Evolutionary conservation across 2,797 vertebrate genomes (phyloP).

Genomic region (Micromesistius poutassou): DNA sequence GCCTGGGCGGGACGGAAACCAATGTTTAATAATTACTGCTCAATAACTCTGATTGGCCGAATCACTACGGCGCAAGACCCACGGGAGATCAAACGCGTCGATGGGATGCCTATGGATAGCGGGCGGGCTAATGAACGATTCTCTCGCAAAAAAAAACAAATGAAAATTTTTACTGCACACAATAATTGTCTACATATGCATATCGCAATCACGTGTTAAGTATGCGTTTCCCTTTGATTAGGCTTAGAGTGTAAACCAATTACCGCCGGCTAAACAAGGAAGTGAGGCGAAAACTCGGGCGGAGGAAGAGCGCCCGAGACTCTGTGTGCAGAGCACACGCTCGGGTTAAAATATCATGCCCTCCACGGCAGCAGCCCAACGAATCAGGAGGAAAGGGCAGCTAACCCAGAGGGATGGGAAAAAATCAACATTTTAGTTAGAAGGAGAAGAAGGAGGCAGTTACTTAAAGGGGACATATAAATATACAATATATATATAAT

Average conservation of each 20-base stretch:
- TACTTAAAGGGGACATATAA: too few relatives aligned
- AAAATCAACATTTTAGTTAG: background rate
- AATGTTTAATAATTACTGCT: conserved; percentile 32
- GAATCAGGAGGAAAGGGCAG: background rate
- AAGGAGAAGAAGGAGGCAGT: background rate
- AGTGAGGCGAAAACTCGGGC: background rate
- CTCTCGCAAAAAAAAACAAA: background rate
- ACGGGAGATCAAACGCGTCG: background rate
- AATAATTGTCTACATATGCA: background rate
- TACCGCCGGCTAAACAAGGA: conserved; percentile 1
- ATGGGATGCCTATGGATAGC: background rate
- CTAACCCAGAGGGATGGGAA: background rate
- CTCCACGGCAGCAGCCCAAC: background rate
- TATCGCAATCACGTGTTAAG: conserved; percentile 1
- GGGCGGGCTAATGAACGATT: background rate
- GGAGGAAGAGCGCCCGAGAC: background rate
- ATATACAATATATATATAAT: too few relatives aligned
- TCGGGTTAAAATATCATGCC: background rate
- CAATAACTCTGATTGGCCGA: conserved; percentile 29
- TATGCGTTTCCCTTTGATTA: background rate
- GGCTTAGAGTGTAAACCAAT: background rate
- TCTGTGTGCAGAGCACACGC: background rate
- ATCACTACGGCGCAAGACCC: conserved; percentile 15
- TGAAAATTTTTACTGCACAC: background rate
- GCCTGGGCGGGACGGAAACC: conserved; percentile 15